These are phyloP conservation scores for Panurus biarmicus DNA, from an alignment of 2,113 vertebrate genomes.

Conservation along the genomic window DNA sequence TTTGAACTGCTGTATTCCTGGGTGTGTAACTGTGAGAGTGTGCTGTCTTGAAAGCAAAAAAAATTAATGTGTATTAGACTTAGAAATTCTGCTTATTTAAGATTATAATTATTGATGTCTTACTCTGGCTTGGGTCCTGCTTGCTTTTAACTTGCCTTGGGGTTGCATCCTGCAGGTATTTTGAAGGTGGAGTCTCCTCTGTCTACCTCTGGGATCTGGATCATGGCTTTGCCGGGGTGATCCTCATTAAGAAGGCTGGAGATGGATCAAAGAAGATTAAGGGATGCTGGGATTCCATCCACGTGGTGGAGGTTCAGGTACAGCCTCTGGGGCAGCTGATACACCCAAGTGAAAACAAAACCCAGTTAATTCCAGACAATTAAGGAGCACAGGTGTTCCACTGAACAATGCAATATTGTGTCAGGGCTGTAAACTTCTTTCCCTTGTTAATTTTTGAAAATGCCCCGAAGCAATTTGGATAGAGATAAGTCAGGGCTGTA, in stretches of 20 bases:
- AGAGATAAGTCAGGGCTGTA: slow-evolving; percentile 12
- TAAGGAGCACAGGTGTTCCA: slow-evolving; percentile 51
- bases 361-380: slow-evolving; percentile 23
- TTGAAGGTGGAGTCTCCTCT: slow-evolving; percentile 97
- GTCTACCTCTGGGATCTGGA: slow-evolving; percentile 99
- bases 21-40: neutral
- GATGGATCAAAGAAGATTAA: slow-evolving; percentile 99
- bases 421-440: neutral
- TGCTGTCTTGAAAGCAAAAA: neutral
- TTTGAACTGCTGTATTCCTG: neutral
- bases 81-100: neutral
- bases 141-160: neutral
- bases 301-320: slow-evolving; percentile 99
- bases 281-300: slow-evolving; percentile 99
- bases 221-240: slow-evolving; percentile 97
- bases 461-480: neutral
- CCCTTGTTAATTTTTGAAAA: neutral
- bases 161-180: slow-evolving; percentile 80
- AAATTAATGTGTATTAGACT: neutral
- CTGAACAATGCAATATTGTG: slow-evolving; percentile 46
- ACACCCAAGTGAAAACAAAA: neutral
- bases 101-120: neutral
- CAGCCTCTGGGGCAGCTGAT: neutral
- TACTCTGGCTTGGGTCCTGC: neutral
- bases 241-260: slow-evolving; percentile 99